These are phyloP conservation scores for Neolamprologus longior DNA, from an alignment of 2,113 vertebrate species.

Conservation along the genomic window DNA sequence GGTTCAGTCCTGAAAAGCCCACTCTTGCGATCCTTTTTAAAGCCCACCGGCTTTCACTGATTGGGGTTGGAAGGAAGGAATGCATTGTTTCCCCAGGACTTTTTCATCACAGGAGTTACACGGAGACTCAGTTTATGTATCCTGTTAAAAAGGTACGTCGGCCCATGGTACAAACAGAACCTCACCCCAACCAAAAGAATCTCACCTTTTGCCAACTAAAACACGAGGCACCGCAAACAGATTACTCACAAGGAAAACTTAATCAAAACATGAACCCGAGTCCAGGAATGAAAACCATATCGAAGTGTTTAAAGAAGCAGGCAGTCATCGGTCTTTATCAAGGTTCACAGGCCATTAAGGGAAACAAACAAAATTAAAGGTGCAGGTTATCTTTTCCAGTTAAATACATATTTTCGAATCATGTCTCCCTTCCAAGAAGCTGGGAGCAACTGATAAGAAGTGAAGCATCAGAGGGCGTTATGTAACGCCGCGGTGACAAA, in stretches of 20 bases:
- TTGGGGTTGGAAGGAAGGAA: constrained; percentile 2
- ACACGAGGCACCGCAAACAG: constrained; percentile 17
- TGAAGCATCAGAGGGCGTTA: not conserved
- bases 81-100: constrained; percentile 25
- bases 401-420: not conserved
- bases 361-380: constrained; percentile 8
- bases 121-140: constrained; percentile 13
- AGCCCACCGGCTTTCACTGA: not conserved
- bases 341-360: not conserved
- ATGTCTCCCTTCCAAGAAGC: not conserved
- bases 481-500: not conserved
- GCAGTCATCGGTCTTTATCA: not conserved
- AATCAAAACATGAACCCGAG: constrained; percentile 18
- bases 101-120: constrained; percentile 12
- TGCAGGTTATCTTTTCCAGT: not conserved
- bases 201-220: constrained; percentile 29
- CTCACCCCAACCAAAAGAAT: constrained; percentile 9
- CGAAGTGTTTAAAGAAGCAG: not conserved
- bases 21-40: constrained; percentile 10
- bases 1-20: not conserved
- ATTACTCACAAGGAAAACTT: constrained; percentile 35
- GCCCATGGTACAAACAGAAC: not conserved
- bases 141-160: not conserved
- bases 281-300: not conserved
- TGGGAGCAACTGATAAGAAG: not conserved